Evolutionary conservation across 2,888 invertebrate species (phyloP).

Genomic region (Papilio gigon): DNA sequence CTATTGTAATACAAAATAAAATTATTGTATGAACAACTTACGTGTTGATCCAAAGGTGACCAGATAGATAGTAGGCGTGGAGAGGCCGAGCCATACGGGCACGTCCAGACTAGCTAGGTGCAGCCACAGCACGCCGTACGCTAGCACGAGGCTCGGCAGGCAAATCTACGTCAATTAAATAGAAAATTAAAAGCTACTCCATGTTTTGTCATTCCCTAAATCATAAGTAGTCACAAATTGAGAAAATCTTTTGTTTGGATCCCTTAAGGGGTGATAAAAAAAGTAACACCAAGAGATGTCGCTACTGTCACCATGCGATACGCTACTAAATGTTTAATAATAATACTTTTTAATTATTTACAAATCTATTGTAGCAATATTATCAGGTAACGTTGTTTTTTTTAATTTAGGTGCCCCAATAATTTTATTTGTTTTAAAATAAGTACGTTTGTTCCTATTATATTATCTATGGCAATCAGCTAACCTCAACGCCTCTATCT

Average conservation of each 20-base stretch:
- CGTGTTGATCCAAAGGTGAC: constrained; percentile 70
- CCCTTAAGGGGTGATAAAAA: too few relatives aligned
- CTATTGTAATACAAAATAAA: background rate
- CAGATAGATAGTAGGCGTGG: constrained; percentile 68
- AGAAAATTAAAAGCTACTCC: background rate
- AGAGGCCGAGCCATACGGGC: constrained; percentile 66
- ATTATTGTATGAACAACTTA: constrained; percentile 55
- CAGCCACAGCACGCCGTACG: constrained; percentile 72
- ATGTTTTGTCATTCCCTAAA: too few relatives aligned
- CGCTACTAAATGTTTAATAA: too few relatives aligned
- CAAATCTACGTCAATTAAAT: constrained; percentile 57
- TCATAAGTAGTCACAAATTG: background rate
- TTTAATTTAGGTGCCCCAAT: background rate
- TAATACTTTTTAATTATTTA: too few relatives aligned
- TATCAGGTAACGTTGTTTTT: too few relatives aligned
- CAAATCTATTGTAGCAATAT: too few relatives aligned
- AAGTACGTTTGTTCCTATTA: background rate
- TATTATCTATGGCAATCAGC: constrained; percentile 15
- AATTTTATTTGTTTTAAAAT: background rate
- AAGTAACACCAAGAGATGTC: too few relatives aligned
- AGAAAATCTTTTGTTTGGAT: too few relatives aligned
- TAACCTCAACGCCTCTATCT: constrained; percentile 7
- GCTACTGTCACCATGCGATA: too few relatives aligned
- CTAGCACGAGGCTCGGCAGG: constrained; percentile 69
- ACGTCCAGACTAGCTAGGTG: constrained; percentile 62